Evolutionary conservation across 2,797 vertebrate genomes (phyloP), one percentile per base, ranked within the genome.

Genomic region (Chiroxiphia lanceolata): DNA sequence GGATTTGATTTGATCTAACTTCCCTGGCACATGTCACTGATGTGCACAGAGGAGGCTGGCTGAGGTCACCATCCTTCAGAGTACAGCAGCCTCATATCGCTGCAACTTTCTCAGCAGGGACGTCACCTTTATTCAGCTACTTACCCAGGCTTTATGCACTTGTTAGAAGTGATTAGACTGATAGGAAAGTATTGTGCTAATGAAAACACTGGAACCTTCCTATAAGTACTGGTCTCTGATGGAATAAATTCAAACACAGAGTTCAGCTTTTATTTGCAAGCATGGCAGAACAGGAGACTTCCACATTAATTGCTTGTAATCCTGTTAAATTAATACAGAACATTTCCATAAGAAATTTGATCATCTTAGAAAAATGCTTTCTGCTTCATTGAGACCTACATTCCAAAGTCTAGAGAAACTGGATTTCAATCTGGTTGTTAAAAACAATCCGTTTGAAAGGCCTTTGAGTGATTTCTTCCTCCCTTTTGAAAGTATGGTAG

Each of bases 241-340:
- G 36, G 36, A 77, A 65, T 81, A 85, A 65, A 68, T 89, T 76
- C 23, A 63, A 60, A 64, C 33, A 27, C 0, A 3, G 26, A 10
- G 8, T 90, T 95, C 81, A 83, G 25, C 44, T 93, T 83, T 65
- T 89, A 21, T 76, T 89, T 93, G 70, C 87, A 85, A 71, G 34
- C 33, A 23, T 50, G 27, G 38, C 53, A 81, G 77, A 94, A 45
- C 27, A 87, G 40, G 23, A 86, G 10, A 70, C 31, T 70, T 94
- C 11, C 45, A 78, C 34, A 68, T 72, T 57, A 76, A 82, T 29
- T 65, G 25, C 9, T 85, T 85, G 83, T 83, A 85, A 40, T 90
- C 21, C 54, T 87, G 36, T 65, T 83, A 91, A 93, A 91, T 83
- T 79, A 77, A 42, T 33, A 72, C 26, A 47, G 18, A 54, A 33